phyloP scores from a whole-genome alignment of 1,140 invertebrate species.

The Drosophila sturtevanti region DNA sequence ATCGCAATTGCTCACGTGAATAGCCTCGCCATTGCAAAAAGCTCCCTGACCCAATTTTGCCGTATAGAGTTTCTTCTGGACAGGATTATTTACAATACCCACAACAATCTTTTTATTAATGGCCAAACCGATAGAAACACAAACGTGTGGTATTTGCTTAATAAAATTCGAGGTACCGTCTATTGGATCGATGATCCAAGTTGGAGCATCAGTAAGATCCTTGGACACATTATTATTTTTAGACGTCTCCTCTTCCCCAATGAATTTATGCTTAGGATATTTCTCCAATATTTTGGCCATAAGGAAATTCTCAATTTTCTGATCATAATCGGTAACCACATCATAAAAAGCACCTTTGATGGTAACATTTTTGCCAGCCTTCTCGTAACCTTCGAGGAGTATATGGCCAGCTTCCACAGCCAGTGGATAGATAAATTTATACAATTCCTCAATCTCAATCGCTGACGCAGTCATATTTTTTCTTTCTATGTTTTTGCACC shows the following conservation, averaged over 20 bases:
- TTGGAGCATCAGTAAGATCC: constrained; percentile 89
- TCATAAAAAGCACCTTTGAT: constrained; percentile 88
- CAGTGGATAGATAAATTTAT: constrained; percentile 84
- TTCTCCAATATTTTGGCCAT: constrained; percentile 86
- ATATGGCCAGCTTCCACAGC: constrained; percentile 70
- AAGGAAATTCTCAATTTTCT: constrained; percentile 90
- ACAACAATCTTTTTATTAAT: constrained; percentile 87
- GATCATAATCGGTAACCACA: constrained; percentile 92
- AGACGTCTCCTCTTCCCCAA: constrained; percentile 91
- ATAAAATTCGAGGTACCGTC: constrained; percentile 91
- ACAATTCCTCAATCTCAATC: constrained; percentile 84
- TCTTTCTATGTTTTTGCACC: constrained; percentile 1
- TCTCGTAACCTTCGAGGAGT: constrained; percentile 84
- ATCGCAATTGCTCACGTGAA: constrained; percentile 80
- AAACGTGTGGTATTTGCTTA: constrained; percentile 86
- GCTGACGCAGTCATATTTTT: constrained; percentile 43
- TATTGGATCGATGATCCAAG: constrained; percentile 94
- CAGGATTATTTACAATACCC: constrained; percentile 91
- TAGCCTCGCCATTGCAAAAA: constrained; percentile 88
- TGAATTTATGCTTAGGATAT: constrained; percentile 92
- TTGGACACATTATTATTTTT: constrained; percentile 85
- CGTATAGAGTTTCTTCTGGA: constrained; percentile 88
- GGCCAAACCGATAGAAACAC: constrained; percentile 87
- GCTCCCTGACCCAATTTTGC: constrained; percentile 89
- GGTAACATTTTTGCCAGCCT: constrained; percentile 80